These are phyloP conservation scores for Cercopithecus hamlyni DNA, from an alignment of 2,797 vertebrate genomes.

Conservation along the genomic window DNA sequence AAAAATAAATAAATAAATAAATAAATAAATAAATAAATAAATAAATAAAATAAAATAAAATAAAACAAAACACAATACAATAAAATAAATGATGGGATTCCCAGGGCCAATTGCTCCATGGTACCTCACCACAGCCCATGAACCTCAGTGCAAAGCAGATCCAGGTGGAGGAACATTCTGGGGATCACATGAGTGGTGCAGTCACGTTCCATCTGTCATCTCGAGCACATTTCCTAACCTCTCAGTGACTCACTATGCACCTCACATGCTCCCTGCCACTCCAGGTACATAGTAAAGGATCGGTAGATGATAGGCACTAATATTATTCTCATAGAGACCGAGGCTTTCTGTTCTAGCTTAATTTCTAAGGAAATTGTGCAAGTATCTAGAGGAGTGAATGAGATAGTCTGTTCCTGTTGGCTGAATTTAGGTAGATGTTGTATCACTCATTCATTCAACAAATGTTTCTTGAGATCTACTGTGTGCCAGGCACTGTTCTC, in stretches of 20 bases:
- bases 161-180: neutral
- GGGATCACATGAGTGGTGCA: accelerated
- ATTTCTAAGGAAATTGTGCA: neutral
- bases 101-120: neutral
- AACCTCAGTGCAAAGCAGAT: neutral
- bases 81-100: neutral
- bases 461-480: neutral
- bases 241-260: neutral
- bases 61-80: too few relatives aligned
- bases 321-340: neutral
- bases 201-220: neutral
- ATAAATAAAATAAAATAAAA: too few relatives aligned
- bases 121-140: neutral
- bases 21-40: too few relatives aligned
- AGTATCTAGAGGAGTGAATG: neutral
- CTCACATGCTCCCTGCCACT: neutral
- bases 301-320: neutral
- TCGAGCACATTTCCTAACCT: neutral
- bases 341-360: neutral
- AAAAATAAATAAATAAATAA: neutral
- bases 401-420: neutral
- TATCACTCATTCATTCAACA: neutral
- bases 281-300: neutral
- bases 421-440: neutral
- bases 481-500: neutral